These are phyloP conservation scores for Scomber colias DNA, from an alignment of 2,113 vertebrate species.

Conservation along the genomic window DNA sequence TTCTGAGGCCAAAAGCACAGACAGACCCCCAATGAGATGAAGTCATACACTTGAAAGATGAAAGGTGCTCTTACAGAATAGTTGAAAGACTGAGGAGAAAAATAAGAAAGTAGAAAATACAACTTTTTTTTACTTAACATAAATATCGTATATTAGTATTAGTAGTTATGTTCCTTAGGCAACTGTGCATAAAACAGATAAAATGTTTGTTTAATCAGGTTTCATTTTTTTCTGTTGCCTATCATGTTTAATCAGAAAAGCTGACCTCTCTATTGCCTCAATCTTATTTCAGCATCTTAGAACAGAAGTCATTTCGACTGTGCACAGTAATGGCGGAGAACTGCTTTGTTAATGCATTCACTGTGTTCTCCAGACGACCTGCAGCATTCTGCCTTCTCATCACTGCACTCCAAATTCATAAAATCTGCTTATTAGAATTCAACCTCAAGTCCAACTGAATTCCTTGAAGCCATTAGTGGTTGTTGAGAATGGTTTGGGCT, in stretches of 20 bases:
- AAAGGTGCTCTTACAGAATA: conserved; percentile 54
- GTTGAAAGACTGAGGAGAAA: conserved; percentile 39
- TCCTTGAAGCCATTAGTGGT: conserved; percentile 79
- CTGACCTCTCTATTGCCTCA: conserved; percentile 54
- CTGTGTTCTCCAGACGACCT: conserved; percentile 59
- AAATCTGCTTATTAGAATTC: conserved; percentile 79
- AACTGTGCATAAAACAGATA: conserved; percentile 32
- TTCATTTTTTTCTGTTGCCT: conserved; percentile 12
- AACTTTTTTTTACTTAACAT: conserved; percentile 12
- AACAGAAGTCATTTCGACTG: conserved; percentile 65
- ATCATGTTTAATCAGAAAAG: conserved; percentile 68
- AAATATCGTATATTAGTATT: conserved; percentile 20
- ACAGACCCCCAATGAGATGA: conserved; percentile 46
- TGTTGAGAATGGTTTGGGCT: conserved; percentile 68
- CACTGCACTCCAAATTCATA: conserved; percentile 60
- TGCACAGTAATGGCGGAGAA: conserved; percentile 61
- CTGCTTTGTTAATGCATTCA: conserved; percentile 68
- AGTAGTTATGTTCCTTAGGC: conserved; percentile 13
- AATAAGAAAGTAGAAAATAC: not conserved
- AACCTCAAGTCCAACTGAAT: conserved; percentile 68
- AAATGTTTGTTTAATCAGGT: conserved; percentile 54
- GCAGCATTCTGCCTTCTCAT: conserved; percentile 44
- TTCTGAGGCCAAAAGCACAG: conserved; percentile 48
- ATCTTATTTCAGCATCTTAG: conserved; percentile 54
- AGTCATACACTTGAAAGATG: conserved; percentile 45